Evolutionary conservation across 2,797 vertebrate species (phyloP).

Genomic region (Leptoclinus maculatus): DNA sequence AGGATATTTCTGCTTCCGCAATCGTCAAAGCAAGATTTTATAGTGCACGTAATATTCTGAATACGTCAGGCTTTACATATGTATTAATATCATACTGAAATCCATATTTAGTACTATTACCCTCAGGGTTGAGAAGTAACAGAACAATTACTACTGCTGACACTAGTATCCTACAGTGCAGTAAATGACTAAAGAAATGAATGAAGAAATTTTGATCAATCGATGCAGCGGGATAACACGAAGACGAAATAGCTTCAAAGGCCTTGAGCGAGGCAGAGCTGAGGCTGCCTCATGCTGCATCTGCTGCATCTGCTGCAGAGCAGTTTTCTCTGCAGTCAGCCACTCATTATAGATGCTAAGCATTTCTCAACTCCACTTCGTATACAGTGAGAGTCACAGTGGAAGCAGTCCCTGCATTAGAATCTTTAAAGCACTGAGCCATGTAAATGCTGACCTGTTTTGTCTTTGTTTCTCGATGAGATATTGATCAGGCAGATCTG

Average conservation of each 20-base stretch:
- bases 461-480: not conserved
- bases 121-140: not conserved
- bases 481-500: not conserved
- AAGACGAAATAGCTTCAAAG: constrained; percentile 14
- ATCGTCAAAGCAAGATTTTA: not conserved
- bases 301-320: no score
- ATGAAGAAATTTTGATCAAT: not conserved
- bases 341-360: constrained; percentile 38
- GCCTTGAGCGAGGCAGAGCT: not conserved
- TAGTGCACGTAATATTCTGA: not conserved
- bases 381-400: not conserved
- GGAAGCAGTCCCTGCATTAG: not conserved
- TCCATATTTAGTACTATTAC: not conserved
- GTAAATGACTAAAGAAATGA: not conserved
- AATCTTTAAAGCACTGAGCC: not conserved
- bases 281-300: constrained; percentile 13
- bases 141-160: not conserved
- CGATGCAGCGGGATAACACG: not conserved
- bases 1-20: not conserved
- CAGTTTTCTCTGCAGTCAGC: constrained; percentile 27
- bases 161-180: not conserved
- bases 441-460: not conserved
- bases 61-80: not conserved
- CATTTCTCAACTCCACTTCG: constrained; percentile 18
- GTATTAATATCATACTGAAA: not conserved